Base-by-base conservation (phyloP, 92 coral and sea anemone species). In the Galaxea fascicularis region DNA sequence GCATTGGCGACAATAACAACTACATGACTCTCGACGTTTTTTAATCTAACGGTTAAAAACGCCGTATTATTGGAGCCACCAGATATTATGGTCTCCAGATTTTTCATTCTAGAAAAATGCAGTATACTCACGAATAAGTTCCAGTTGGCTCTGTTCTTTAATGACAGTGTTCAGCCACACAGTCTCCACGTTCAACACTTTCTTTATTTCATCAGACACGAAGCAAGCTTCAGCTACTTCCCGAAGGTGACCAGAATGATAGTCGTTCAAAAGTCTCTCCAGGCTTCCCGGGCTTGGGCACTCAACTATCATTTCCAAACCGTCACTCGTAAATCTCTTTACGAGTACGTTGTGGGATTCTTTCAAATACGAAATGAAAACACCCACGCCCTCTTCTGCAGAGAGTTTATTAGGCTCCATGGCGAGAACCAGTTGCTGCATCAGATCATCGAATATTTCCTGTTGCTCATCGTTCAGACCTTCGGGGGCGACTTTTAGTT, bases 301-400 rank as follows among this genome's bases (percentile, higher is more conserved):
- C 76, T 71, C 27, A 14, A 71, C 39, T 17, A 26, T 10, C 0
- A 71, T 65, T 65, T 65, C 70, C 45, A 65, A 65, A 27, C 70
- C 70, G 9, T 14, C 31, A 27, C 28, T 28, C 18, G 44, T 27
- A 20, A 29, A 29, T 65, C n/a, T 29, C 41, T 65, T 65, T 0
- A 27, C 4, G 8, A 65, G 44, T 5, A 65, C 27, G 39, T 1
- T 56, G 62, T 56, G 8, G 24, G 62, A 56, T 24, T 56, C 22
- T 20, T 17, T 56, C 8, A 56, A 56, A 56, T 56, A 16, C 62
- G 13, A 22, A 56, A 17, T 56, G 62, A 56, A 20, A 20, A 9
- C 3, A 16, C 22, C 62, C 22, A 56, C 8, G 2, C 22, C 24
- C 18, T 56, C 62, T 5, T 16, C 24, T 15, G 62, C 18, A 20